Base-by-base conservation (phyloP, 2,113 vertebrate genomes). In the Python bivittatus region DNA sequence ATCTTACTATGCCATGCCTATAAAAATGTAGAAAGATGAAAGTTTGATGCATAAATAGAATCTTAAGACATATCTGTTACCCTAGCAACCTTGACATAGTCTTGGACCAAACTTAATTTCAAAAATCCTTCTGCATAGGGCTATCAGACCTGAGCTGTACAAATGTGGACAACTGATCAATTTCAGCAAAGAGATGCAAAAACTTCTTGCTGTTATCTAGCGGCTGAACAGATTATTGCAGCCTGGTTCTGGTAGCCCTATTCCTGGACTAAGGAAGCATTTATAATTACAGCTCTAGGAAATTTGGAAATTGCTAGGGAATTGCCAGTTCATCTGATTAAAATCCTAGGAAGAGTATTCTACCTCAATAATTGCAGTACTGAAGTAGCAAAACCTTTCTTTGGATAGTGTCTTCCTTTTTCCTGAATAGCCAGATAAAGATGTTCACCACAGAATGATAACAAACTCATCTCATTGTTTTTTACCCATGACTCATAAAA, bases 11-110 rank as follows among this genome's bases (percentile, higher is more conserved):
- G 83, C 97, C 97, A 98, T 98, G 96, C 97, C 97, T 97, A 97
- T 97, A 97, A 97, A 98, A 97, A 97, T 97, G 97, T 98, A 97
- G 95, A 96, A 96, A 97, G 97, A 98, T 97, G 97, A 98, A 98
- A 97, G 97, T 97, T 97, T 97, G 97, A 97, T 96, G 96, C 93
- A 89, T 96, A 97, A 94, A 96, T 96, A 95, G 96, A 97, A 96
- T 96, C 97, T 98, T 96, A 97, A 97, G 97, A 97, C 96, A 97
- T 95, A 96, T 96, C 15, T 64, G 97, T 98, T 98, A 98, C 98
- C 97, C 98, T 98, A 98, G 98, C 98, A 98, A 98, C 97, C 96
- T 97, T 97, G 95, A 96, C 97, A 95, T 94, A 92, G 0, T 97
- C 97, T 97, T 97, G 91, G 96, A 94, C 92, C 96, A 97, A 97